Conservation (phyloP, 2,113 vertebrate genomes). For the Vidua macroura region DNA sequence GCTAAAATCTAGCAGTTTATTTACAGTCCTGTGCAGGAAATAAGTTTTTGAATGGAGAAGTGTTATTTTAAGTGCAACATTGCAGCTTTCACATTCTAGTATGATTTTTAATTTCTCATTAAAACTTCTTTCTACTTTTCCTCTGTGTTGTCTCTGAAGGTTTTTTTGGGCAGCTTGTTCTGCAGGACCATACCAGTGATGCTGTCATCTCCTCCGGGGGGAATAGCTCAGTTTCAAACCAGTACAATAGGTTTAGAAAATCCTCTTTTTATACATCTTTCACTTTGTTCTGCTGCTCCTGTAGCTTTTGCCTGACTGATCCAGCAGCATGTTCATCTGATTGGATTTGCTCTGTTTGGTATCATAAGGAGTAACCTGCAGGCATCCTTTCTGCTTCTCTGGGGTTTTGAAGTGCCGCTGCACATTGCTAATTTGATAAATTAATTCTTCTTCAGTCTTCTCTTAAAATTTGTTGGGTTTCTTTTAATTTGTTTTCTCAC, state of each 20-base stretch:
- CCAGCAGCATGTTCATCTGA: constrained; percentile 46
- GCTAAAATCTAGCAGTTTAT: not conserved
- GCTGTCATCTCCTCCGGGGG: not conserved
- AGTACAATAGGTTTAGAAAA: constrained; percentile 43
- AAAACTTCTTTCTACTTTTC: not conserved
- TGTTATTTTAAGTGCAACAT: not conserved
- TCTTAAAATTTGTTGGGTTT: not conserved
- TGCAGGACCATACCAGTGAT: not conserved
- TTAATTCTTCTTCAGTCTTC: constrained; percentile 14
- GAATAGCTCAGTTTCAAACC: not conserved
- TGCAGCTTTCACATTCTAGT: not conserved
- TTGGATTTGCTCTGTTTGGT: constrained; percentile 64
- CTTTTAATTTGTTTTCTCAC: not conserved
- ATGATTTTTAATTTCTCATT: not conserved
- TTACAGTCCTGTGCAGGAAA: not conserved
- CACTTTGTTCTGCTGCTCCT: not conserved
- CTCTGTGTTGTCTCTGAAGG: not conserved
- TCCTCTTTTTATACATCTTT: constrained; percentile 24
- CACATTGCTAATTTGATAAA: constrained; percentile 30
- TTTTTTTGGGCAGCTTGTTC: not conserved
- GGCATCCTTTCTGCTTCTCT: constrained; percentile 4
- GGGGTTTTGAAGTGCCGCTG: not conserved
- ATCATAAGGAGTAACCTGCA: constrained; percentile 29
- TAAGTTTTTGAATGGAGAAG: not conserved
- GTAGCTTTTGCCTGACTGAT: constrained; percentile 9